These are phyloP conservation scores for Acanthosoma haemorrhoidale DNA, from an alignment of 2,888 invertebrate species.

Conservation along the genomic window DNA sequence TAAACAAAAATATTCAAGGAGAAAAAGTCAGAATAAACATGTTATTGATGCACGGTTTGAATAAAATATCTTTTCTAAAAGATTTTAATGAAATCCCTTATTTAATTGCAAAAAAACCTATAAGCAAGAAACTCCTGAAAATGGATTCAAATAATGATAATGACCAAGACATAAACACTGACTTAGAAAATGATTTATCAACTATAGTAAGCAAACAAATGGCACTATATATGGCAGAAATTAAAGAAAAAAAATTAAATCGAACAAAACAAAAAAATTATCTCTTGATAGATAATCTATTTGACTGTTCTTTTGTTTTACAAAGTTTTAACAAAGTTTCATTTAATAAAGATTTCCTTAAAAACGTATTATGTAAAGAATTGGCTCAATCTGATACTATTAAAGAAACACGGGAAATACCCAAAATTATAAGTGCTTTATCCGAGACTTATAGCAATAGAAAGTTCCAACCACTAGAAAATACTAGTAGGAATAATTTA, in stretches of 20 bases:
- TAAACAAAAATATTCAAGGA: not conserved
- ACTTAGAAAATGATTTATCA: not conserved
- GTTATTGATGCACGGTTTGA: not conserved
- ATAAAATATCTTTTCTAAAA: conserved; percentile 1
- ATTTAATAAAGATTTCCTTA: not conserved
- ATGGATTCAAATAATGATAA: not conserved
- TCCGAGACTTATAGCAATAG: not conserved
- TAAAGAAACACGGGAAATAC: too few relatives aligned
- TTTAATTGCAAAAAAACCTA: not conserved
- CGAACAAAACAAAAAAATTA: not conserved
- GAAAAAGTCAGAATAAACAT: not conserved
- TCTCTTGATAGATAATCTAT: not conserved
- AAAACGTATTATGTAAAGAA: not conserved
- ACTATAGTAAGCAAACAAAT: not conserved
- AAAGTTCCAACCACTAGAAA: not conserved
- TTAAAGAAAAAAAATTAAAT: not conserved
- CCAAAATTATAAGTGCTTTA: not conserved
- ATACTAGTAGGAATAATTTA: not conserved
- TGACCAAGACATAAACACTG: not conserved
- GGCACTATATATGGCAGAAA: not conserved
- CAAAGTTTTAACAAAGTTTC: not conserved
- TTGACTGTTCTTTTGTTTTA: not conserved
- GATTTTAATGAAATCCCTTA: not conserved
- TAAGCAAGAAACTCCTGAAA: not conserved
- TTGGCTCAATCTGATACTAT: not conserved